These are phyloP conservation scores for Rhysida immarginata DNA, from an alignment of 1,140 invertebrate genomes.

Conservation along the genomic window DNA sequence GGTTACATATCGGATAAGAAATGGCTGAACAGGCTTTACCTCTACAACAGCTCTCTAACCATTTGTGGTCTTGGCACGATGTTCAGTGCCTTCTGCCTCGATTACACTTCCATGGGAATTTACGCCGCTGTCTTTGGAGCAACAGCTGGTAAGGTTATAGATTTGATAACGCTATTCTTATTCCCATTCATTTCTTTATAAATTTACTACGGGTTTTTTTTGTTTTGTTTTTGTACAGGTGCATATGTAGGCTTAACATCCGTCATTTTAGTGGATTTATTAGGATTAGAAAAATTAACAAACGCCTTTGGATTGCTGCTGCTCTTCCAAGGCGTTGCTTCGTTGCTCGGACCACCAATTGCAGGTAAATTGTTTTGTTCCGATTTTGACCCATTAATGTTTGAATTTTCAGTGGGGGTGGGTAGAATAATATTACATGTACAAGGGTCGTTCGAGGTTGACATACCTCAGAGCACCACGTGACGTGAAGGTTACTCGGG, in stretches of 20 bases:
- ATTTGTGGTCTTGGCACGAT: conserved; percentile 66
- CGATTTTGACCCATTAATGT: conserved; percentile 1
- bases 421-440: too few species aligned
- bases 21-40: conserved; percentile 66
- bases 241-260: conserved; percentile 86
- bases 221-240: conserved; percentile 35
- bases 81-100: conserved; percentile 50
- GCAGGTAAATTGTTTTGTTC: conserved; percentile 44
- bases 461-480: too few species aligned
- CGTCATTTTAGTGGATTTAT: conserved; percentile 68
- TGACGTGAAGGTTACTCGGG: too few species aligned
- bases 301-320: conserved; percentile 84
- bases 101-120: conserved; percentile 49
- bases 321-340: conserved; percentile 81
- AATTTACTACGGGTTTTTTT: too few species aligned
- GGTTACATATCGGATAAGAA: conserved; percentile 74
- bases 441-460: too few species aligned
- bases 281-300: conserved; percentile 71
- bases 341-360: conserved; percentile 71
- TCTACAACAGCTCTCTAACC: conserved; percentile 77
- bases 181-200: background rate
- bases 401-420: too few species aligned
- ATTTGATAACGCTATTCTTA: background rate
- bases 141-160: conserved; percentile 41
- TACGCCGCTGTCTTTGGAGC: conserved; percentile 72